Percentiles rank a stretch among this genome's conserved stretches.
phyloP scores from a whole-genome alignment of 2,113 vertebrate species.

The Heptranchias perlo region DNA sequence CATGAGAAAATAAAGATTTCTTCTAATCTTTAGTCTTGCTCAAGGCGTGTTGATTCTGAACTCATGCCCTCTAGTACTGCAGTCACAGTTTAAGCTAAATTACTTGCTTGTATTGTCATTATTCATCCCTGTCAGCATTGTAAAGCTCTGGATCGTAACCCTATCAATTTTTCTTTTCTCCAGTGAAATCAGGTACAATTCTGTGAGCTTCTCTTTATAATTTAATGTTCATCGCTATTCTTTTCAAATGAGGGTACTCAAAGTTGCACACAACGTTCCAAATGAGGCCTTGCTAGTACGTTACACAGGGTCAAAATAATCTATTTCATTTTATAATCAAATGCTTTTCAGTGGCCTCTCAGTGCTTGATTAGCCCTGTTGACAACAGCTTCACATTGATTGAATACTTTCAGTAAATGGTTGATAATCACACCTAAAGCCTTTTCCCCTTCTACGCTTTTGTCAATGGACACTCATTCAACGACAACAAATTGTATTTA shows the following conservation, averaged over 20 bases:
- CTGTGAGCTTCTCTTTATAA: background rate
- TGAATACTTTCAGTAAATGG: background rate
- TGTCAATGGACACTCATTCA: background rate
- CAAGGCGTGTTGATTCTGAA: constrained; percentile 20
- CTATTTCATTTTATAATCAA: background rate
- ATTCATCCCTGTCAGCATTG: background rate
- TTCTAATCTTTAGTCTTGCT: constrained; percentile 24
- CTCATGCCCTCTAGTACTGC: background rate
- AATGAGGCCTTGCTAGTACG: background rate
- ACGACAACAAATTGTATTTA: too few relatives aligned
- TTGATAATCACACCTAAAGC: background rate
- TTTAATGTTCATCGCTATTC: background rate
- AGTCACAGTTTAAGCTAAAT: background rate
- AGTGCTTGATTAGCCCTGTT: background rate
- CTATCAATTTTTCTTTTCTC: background rate
- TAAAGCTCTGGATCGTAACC: background rate
- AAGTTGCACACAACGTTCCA: background rate
- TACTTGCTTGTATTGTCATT: constrained; percentile 11
- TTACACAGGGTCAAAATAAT: background rate
- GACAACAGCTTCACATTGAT: background rate
- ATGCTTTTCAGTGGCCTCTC: background rate
- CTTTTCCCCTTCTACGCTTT: background rate
- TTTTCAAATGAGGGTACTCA: background rate
- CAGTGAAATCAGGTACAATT: background rate
- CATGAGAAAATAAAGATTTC: constrained; percentile 22